phyloP scores from a whole-genome alignment of 2,888 invertebrate genomes.

The Neoaliturus tenellus region DNA sequence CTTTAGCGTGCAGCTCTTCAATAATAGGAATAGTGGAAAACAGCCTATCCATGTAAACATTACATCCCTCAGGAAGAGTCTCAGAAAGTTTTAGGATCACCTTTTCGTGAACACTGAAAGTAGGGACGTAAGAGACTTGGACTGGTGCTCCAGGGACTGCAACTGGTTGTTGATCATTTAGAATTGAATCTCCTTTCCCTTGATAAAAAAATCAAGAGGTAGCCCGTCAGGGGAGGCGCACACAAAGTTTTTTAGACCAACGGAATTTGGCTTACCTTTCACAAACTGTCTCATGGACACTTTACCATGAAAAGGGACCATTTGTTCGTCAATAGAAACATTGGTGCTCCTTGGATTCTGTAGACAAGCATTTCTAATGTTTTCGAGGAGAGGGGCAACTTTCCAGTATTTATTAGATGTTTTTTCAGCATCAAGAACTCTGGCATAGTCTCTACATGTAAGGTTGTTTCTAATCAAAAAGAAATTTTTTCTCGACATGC shows the following conservation, averaged over 20 bases:
- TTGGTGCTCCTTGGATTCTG: not conserved
- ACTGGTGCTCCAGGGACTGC: not conserved
- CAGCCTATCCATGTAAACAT: slow-evolving; percentile 56
- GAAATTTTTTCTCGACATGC: not conserved
- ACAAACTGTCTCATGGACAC: slow-evolving; percentile 9
- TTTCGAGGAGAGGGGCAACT: not conserved
- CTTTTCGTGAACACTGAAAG: not conserved
- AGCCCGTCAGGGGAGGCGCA: slow-evolving; percentile 65
- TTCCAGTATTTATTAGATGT: slow-evolving; percentile 16
- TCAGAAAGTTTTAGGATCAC: slow-evolving; percentile 49
- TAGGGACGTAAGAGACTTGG: not conserved
- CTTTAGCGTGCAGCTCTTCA: not conserved
- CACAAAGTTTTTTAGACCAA: slow-evolving; percentile 59
- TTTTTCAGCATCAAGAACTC: not conserved
- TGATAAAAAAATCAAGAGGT: slow-evolving; percentile 61
- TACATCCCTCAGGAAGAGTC: slow-evolving; percentile 40
- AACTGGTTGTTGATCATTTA: not conserved
- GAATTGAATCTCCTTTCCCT: slow-evolving; percentile 2
- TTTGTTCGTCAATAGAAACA: slow-evolving; percentile 24
- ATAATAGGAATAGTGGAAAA: slow-evolving; percentile 29
- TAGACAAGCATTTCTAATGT: slow-evolving; percentile 6
- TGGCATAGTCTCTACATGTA: not conserved
- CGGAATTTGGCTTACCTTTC: slow-evolving; percentile 13
- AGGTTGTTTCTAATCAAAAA: slow-evolving; percentile 38
- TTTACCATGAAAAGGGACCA: slow-evolving; percentile 18